These are phyloP conservation scores for Ammodytes dubius DNA, from an alignment of 2,113 vertebrate species.

Conservation along the genomic window DNA sequence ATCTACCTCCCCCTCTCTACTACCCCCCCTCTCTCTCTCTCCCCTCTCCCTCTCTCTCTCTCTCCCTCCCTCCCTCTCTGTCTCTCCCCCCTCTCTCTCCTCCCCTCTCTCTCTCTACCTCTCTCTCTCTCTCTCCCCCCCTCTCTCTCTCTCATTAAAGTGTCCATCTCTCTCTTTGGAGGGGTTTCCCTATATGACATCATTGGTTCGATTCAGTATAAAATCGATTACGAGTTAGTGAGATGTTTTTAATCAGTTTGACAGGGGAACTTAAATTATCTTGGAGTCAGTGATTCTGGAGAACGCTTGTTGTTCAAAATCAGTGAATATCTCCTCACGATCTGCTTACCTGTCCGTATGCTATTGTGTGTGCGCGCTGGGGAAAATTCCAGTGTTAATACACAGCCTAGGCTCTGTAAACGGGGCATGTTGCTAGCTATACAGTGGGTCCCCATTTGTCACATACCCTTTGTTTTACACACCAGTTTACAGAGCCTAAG, in stretches of 20 bases:
- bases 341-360: too few species aligned
- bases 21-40: slow-evolving; percentile 42
- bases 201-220: neutral
- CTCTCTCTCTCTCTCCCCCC: slow-evolving; percentile 37
- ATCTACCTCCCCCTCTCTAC: slow-evolving; percentile 23
- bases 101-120: neutral
- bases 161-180: slow-evolving; percentile 8
- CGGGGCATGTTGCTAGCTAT: too few species aligned
- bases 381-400: too few species aligned
- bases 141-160: slow-evolving; percentile 49
- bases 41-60: neutral
- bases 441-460: too few species aligned
- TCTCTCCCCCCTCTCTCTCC: too few species aligned
- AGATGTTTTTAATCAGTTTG: neutral
- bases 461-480: too few species aligned
- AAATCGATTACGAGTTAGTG: neutral
- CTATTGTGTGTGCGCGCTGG: too few species aligned
- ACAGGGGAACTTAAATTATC: neutral
- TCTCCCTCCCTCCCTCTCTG: too few species aligned
- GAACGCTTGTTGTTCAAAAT: too few species aligned
- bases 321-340: too few species aligned
- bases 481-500: too few species aligned
- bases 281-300: neutral
- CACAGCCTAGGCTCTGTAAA: too few species aligned
- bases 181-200: slow-evolving; percentile 23